Conservation (phyloP, 2,797 vertebrate genomes). For the Sebastes ruberrimus region DNA sequence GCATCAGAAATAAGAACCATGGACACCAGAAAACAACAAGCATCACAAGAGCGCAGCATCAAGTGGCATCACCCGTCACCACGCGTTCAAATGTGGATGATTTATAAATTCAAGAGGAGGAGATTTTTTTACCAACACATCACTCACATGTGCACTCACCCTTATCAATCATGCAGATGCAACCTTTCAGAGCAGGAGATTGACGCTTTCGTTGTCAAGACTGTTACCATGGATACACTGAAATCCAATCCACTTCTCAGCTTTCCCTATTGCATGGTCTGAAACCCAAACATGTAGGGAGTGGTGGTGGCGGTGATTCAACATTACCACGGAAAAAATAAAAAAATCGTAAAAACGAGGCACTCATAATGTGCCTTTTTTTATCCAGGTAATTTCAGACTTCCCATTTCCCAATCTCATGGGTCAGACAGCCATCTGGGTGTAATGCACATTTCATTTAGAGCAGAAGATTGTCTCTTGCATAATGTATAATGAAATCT, state of each 20-base stretch:
- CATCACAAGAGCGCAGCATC: neutral
- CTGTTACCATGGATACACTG: conserved; percentile 74
- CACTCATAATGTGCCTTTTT: conserved; percentile 39
- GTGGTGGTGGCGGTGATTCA: conserved; percentile 3
- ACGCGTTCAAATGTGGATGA: neutral
- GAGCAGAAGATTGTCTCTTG: conserved; percentile 71
- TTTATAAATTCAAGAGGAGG: neutral
- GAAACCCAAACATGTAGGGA: conserved; percentile 49
- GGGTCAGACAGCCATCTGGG: conserved; percentile 56
- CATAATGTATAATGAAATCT: conserved; percentile 78
- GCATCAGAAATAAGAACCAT: neutral
- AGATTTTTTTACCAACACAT: neutral
- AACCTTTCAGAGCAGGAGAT: conserved; percentile 65
- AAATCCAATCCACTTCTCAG: conserved; percentile 49
- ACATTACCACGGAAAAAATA: conserved; percentile 3
- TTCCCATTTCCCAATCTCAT: conserved; percentile 35
- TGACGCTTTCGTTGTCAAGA: conserved; percentile 55
- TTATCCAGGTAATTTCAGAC: conserved; percentile 51
- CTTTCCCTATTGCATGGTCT: conserved; percentile 24
- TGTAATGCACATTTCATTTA: conserved; percentile 69
- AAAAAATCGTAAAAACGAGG: neutral
- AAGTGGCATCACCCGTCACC: neutral
- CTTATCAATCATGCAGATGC: conserved; percentile 66
- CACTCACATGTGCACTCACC: conserved; percentile 19
- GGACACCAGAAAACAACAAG: neutral